These are phyloP conservation scores for Trichogramma dendrolimi DNA, from an alignment of 2,888 invertebrate species.

Conservation along the genomic window DNA sequence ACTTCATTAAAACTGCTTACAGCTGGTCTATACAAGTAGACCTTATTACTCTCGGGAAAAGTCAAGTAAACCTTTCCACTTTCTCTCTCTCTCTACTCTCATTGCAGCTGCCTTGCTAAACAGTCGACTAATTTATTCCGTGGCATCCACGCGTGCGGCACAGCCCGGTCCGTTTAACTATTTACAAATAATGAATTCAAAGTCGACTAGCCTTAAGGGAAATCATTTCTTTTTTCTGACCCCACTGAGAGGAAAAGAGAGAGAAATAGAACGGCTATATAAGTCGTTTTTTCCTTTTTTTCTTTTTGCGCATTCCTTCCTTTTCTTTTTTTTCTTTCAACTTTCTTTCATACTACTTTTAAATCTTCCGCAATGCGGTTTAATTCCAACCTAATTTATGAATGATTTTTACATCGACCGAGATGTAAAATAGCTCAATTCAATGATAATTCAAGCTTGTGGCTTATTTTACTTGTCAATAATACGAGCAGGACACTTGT, in stretches of 20 bases:
- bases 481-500: too few species aligned
- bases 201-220: slow-evolving; percentile 16
- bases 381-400: slow-evolving; percentile 41
- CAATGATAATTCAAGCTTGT: neutral
- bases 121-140: slow-evolving; percentile 2
- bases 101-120: neutral
- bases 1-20: too few species aligned
- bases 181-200: slow-evolving; percentile 19
- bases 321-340: slow-evolving; percentile 18
- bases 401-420: slow-evolving; percentile 17
- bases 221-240: slow-evolving; percentile 9
- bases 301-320: slow-evolving; percentile 9
- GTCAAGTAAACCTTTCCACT: neutral
- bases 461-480: too few species aligned
- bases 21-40: neutral
- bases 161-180: slow-evolving; percentile 3
- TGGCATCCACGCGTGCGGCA: neutral
- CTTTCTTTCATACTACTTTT: slow-evolving; percentile 16
- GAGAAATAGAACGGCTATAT: too few species aligned
- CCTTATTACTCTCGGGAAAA: neutral
- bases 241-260: too few species aligned
- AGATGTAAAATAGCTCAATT: neutral
- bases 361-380: slow-evolving; percentile 34
- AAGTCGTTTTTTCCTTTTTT: neutral
- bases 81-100: too few species aligned